Evolutionary conservation across 2,888 invertebrate genomes (phyloP).

Genomic region (Cantharis lateralis): DNA sequence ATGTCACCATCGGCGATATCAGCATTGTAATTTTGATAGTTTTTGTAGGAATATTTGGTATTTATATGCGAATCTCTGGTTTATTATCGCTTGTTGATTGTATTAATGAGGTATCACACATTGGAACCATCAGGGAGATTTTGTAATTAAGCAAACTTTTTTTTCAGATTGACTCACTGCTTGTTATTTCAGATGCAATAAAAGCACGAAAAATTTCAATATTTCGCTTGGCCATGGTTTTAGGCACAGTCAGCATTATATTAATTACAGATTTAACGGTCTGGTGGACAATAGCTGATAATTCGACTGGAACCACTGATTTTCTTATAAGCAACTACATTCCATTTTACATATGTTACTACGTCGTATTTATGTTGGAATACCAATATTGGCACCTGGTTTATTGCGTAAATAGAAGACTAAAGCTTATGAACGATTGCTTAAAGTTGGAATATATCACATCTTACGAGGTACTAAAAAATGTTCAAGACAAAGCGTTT

Average conservation of each 20-base stretch:
- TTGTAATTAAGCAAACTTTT: neutral
- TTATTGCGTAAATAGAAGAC: conserved; percentile 11
- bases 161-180: conserved; percentile 14
- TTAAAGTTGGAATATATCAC: conserved; percentile 6
- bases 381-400: conserved; percentile 27
- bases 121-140: neutral
- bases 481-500: conserved; percentile 15
- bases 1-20: conserved; percentile 19
- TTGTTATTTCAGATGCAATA: conserved; percentile 13
- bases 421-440: conserved; percentile 12
- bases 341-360: conserved; percentile 22
- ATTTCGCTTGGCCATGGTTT: neutral
- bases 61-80: neutral
- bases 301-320: conserved; percentile 5
- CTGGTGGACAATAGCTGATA: conserved; percentile 19
- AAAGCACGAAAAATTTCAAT: conserved; percentile 12
- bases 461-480: conserved; percentile 6
- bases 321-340: conserved; percentile 21
- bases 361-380: conserved; percentile 14
- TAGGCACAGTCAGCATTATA: neutral
- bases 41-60: conserved; percentile 19
- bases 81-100: conserved; percentile 15
- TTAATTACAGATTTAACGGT: conserved; percentile 12
- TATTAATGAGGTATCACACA: conserved; percentile 11
- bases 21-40: conserved; percentile 20